Evolutionary conservation across 2,797 vertebrate genomes (phyloP).

Genomic region (Megaceryle alcyon): DNA sequence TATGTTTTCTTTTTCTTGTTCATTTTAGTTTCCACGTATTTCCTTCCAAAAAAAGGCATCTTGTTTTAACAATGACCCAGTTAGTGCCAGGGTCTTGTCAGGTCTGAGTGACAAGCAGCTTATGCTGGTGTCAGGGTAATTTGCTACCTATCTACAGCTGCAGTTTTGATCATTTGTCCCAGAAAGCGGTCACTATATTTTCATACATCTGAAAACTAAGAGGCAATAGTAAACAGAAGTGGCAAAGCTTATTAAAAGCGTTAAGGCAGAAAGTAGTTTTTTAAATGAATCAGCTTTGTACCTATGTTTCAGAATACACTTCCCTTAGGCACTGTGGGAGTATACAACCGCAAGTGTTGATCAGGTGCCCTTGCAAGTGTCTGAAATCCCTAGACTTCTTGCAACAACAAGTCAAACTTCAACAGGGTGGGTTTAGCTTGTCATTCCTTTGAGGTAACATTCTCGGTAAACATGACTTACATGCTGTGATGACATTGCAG

Average conservation of each 20-base stretch:
- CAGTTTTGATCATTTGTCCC: not conserved
- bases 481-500: rapidly evolving
- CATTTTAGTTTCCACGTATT: not conserved
- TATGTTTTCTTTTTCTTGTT: not conserved
- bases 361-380: not conserved
- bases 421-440: not conserved
- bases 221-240: not conserved
- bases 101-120: not conserved
- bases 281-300: not conserved
- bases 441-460: not conserved
- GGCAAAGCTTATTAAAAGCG: not conserved
- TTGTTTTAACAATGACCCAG: not conserved
- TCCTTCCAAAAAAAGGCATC: not conserved
- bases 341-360: not conserved
- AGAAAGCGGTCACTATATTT: not conserved
- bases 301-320: not conserved
- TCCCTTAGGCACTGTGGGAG: not conserved
- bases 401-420: not conserved
- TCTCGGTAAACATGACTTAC: not conserved
- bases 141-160: not conserved
- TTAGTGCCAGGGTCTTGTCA: not conserved
- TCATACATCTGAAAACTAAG: not conserved
- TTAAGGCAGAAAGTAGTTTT: not conserved
- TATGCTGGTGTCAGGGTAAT: not conserved
- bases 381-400: not conserved